Base-by-base conservation (phyloP, 2,113 vertebrate genomes). In the Xiphophorus couchianus region DNA sequence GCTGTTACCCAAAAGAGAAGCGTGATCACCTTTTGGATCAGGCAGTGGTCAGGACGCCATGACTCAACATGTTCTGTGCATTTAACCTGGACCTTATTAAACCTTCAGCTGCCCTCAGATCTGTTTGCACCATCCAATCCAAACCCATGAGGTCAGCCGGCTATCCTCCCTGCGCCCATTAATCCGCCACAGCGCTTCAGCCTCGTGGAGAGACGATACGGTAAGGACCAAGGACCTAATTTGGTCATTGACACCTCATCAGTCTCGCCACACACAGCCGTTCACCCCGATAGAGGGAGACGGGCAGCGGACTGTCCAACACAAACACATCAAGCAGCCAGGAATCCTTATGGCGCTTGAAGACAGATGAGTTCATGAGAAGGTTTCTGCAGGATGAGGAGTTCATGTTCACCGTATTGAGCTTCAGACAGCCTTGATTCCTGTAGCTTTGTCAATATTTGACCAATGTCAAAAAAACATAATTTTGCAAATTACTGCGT, bases 401-500 rank as follows among this genome's bases (percentile, higher is more conserved):
- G 86, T 87, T 91, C 90, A 90, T 84, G 90, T 88, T 89, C 86
- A n/a, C 33, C 7, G 62, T 27, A 19, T 66, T 79, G 69, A 80
- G 64, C 17, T 33, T 78, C 66, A 80, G 35, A 3, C 35, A 37
- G 35, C 35, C 10, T 37, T 37, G 35, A 37, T 2, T 12, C 35
- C 35, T 37, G 8, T 35, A 3, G 10, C 35, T 37, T 37, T 37
- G 35, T 37, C 35, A 37, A 12, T 37, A 37, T 37, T 37, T 37
- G 3, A 2, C 35, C 11, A 37, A 37, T 12, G 35, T 37, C 10
- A 0, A 12, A 37, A 37, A 37, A 37, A 12, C 35, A 11, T 37
- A 3, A 37, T 11, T 12, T 12, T 37, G 35, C 10, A 28, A 37
- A 12, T 37, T 37, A 10, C 10, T 37, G 8, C 10, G 35, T 37